These are phyloP conservation scores for Labrus mixtus DNA, from an alignment of 2,113 vertebrate species.

Conservation along the genomic window DNA sequence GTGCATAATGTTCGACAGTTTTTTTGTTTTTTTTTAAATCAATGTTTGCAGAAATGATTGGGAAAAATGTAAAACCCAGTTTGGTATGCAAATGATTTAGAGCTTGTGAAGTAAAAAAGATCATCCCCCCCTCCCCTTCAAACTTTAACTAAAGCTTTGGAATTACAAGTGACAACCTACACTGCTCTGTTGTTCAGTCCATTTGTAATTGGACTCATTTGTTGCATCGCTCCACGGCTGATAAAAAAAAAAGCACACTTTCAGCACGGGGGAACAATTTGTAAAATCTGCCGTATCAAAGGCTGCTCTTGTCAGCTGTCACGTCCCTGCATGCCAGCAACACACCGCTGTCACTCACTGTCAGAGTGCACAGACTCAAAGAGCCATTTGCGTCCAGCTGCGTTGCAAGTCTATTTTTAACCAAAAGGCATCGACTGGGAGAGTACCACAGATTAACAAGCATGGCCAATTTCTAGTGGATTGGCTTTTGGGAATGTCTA, in stretches of 20 bases:
- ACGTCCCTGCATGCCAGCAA: conserved; percentile 22
- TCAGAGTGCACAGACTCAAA: conserved; percentile 61
- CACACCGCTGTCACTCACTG: conserved; percentile 69
- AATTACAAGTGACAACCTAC: background rate
- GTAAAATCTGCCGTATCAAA: conserved; percentile 45
- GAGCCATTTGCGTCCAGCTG: conserved; percentile 67
- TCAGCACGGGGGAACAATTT: conserved; percentile 26
- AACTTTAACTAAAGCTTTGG: background rate
- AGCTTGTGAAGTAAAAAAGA: background rate
- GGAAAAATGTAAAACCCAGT: background rate
- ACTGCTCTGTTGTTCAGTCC: background rate
- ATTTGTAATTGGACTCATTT: background rate
- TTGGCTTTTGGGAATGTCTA: too few relatives aligned
- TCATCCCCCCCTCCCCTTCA: background rate
- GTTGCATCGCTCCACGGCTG: conserved; percentile 1
- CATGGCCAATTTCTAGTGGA: conserved; percentile 1
- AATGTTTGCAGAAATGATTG: background rate
- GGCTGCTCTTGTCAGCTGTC: conserved; percentile 59
- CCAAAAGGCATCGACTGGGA: conserved; percentile 60
- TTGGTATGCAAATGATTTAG: background rate
- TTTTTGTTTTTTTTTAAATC: background rate
- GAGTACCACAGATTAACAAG: conserved; percentile 39
- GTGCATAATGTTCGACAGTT: too few relatives aligned
- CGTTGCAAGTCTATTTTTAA: conserved; percentile 76
- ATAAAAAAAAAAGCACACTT: conserved; percentile 44